A percentile compares a stretch with the other conserved stretches of the same genome.
Evolutionary conservation across 2,797 vertebrate genomes (phyloP).

Genomic region (Notoglanidium macrostoma): DNA sequence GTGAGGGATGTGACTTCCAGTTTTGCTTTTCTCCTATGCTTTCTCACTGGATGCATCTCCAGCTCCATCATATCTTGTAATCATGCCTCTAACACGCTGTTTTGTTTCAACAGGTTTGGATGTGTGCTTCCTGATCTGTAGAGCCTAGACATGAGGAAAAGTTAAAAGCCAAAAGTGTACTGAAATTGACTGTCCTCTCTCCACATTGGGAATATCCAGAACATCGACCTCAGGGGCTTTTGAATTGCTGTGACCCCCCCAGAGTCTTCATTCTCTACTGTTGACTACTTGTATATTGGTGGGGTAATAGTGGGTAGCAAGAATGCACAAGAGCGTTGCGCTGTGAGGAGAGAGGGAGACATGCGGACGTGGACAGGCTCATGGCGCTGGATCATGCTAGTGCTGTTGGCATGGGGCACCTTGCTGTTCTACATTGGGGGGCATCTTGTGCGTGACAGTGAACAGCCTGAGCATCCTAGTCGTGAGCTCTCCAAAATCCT

Average conservation of each 20-base stretch:
- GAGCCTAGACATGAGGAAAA: neutral
- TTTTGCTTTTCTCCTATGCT: constrained; percentile 18
- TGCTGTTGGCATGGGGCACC: constrained; percentile 98
- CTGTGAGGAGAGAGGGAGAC: constrained; percentile 64
- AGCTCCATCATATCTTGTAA: neutral
- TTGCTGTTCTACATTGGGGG: constrained; percentile 97
- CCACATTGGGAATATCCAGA: neutral
- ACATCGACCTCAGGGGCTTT: neutral
- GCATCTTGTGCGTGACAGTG: constrained; percentile 94
- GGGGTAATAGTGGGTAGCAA: neutral
- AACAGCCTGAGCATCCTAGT: constrained; percentile 94
- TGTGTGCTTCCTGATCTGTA: neutral
- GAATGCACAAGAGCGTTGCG: neutral
- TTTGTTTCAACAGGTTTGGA: constrained; percentile 26
- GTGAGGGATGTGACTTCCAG: neutral
- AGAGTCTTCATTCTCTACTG: neutral
- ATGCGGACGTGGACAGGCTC: constrained; percentile 99
- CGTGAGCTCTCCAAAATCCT: constrained; percentile 96
- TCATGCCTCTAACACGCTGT: constrained; percentile 14
- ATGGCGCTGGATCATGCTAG: constrained; percentile 99
- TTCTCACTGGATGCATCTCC: constrained; percentile 3
- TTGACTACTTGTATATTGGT: neutral
- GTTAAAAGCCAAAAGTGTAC: neutral
- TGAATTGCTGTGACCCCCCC: constrained; percentile 39
- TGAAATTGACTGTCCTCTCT: neutral